Evolutionary conservation across 2,113 vertebrate genomes (phyloP).

Genomic region (Podiceps cristatus): DNA sequence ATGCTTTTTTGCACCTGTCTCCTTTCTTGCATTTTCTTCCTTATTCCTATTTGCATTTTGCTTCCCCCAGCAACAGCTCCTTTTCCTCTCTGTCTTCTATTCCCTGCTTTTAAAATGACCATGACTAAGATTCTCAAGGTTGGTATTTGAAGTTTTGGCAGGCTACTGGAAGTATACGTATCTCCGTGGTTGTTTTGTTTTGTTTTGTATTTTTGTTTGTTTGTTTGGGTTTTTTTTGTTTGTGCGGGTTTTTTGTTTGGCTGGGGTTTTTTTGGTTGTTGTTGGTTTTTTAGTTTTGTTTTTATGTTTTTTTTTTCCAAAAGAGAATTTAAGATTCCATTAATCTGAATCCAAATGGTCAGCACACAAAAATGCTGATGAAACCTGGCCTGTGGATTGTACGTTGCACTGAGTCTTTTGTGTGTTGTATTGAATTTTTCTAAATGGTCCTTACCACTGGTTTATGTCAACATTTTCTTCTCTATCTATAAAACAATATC

Average conservation of each 20-base stretch:
- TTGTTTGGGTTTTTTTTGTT: too few relatives aligned
- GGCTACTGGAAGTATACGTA: neutral
- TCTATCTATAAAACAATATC: neutral
- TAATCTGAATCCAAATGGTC: neutral
- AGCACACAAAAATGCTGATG: neutral
- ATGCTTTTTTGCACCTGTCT: neutral
- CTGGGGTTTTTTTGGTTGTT: too few relatives aligned
- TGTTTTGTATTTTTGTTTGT: too few relatives aligned
- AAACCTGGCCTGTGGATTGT: neutral
- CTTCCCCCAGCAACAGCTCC: neutral
- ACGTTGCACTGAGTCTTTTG: neutral
- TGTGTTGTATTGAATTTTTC: neutral
- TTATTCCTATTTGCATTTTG: neutral
- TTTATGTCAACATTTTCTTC: neutral
- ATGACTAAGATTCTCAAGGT: neutral
- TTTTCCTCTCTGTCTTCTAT: neutral
- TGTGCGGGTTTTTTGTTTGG: too few relatives aligned
- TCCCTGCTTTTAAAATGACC: neutral
- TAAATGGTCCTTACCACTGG: neutral
- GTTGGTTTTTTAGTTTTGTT: too few relatives aligned
- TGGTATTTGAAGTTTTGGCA: neutral
- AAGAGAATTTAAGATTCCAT: neutral
- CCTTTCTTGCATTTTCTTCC: neutral
- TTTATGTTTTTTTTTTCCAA: neutral
- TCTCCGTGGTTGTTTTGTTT: neutral